These are phyloP conservation scores for Ammospiza nelsoni DNA, from an alignment of 2,113 vertebrate genomes.

Conservation along the genomic window DNA sequence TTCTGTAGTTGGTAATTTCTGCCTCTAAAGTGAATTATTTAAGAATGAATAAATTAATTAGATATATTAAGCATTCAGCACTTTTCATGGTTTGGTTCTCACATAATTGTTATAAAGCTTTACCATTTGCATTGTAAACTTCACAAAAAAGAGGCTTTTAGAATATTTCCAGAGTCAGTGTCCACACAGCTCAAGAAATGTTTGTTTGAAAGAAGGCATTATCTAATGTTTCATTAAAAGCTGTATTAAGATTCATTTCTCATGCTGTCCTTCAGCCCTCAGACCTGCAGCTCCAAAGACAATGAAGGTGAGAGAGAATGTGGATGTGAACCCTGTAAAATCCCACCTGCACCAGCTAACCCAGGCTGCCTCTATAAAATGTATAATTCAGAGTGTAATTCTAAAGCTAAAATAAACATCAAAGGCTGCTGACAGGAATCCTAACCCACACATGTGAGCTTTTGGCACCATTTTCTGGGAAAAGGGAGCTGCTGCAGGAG, in stretches of 20 bases:
- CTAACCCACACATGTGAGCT: neutral
- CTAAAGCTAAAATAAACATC: neutral
- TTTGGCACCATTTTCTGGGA: neutral
- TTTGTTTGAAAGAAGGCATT: neutral
- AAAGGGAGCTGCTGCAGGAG: neutral
- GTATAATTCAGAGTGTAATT: neutral
- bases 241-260: neutral
- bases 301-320: neutral
- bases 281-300: neutral
- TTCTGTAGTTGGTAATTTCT: constrained; percentile 19
- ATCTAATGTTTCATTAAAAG: neutral
- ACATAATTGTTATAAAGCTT: neutral
- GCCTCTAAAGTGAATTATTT: neutral
- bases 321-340: neutral
- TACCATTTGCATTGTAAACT: neutral
- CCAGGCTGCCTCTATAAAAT: neutral
- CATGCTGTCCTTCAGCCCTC: neutral
- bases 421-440: neutral
- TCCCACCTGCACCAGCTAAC: neutral
- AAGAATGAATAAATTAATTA: constrained; percentile 29
- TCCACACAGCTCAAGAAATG: neutral
- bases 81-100: neutral
- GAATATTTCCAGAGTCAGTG: neutral
- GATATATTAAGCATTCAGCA: neutral
- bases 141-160: neutral